Percentiles rank a stretch among this genome's conserved stretches.
phyloP scores from a whole-genome alignment of 2,113 vertebrate species.

The Felis chaus region DNA sequence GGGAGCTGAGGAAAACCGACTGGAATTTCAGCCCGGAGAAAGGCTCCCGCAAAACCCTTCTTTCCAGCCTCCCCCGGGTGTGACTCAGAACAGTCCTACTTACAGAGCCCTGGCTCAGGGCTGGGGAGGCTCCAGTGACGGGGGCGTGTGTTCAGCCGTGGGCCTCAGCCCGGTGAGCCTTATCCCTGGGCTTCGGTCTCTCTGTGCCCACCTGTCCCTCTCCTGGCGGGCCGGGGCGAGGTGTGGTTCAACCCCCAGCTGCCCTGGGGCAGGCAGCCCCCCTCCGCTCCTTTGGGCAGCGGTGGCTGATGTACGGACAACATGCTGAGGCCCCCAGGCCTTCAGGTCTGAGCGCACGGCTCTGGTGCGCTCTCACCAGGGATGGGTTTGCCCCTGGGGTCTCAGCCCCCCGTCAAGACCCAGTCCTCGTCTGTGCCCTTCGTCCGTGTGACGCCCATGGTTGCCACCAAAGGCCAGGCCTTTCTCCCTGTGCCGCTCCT shows the following conservation, averaged over 20 bases:
- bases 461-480: background rate
- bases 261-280: background rate
- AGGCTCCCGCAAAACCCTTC: background rate
- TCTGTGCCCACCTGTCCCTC: background rate
- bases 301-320: background rate
- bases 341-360: too few relatives aligned
- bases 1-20: background rate
- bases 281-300: background rate
- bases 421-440: background rate
- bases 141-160: too few relatives aligned
- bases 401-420: background rate
- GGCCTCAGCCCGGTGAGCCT: background rate
- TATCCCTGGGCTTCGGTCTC: background rate
- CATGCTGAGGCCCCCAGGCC: background rate
- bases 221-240: accelerated
- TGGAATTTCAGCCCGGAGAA: background rate
- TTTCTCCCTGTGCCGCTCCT: background rate
- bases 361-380: background rate
- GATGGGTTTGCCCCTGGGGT: background rate
- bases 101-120: background rate
- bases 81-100: background rate
- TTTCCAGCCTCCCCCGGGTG: background rate
- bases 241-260: background rate
- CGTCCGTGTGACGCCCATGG: background rate
- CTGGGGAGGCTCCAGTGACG: background rate